A percentile compares a stretch with the other conserved stretches of the same genome.
Evolutionary conservation across 1,140 invertebrate genomes (phyloP).

Genomic region (Papilio helenus): DNA sequence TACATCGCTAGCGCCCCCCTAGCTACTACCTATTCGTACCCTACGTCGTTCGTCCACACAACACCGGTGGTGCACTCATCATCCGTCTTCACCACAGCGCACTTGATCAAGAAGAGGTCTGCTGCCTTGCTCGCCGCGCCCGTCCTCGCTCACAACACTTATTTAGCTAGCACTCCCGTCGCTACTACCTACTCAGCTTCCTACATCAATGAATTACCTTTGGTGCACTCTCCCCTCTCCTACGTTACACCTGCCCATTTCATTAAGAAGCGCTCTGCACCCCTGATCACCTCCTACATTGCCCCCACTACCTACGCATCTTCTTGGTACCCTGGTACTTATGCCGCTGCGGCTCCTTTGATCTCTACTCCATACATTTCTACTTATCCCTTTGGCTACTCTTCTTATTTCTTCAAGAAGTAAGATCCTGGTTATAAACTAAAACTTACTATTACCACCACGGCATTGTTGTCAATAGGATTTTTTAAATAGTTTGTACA

Average conservation of each 20-base stretch:
- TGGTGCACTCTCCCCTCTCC: not conserved
- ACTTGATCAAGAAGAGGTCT: constrained; percentile 66
- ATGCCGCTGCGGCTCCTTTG: constrained; percentile 50
- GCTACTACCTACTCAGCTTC: constrained; percentile 11
- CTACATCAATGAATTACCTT: not conserved
- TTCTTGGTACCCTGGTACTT: constrained; percentile 54
- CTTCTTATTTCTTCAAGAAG: constrained; percentile 22
- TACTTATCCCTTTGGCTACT: constrained; percentile 46
- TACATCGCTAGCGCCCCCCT: constrained; percentile 48
- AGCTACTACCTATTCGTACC: constrained; percentile 56
- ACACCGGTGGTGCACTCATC: constrained; percentile 58
- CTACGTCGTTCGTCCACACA: constrained; percentile 50
- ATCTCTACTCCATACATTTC: constrained; percentile 44
- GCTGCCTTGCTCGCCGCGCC: constrained; percentile 53
- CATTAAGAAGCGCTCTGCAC: constrained; percentile 45
- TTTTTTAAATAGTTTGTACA: not conserved
- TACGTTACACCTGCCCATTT: constrained; percentile 10
- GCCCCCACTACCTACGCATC: constrained; percentile 51
- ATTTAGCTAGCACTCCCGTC: not conserved
- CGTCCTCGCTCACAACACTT: constrained; percentile 41
- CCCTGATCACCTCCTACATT: constrained; percentile 47
- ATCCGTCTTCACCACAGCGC: constrained; percentile 50
- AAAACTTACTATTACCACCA: not conserved
- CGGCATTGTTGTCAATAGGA: not conserved
- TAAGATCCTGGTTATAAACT: not conserved